Conservation (phyloP, 2,113 vertebrate species). For the Carettochelys insculpta region DNA sequence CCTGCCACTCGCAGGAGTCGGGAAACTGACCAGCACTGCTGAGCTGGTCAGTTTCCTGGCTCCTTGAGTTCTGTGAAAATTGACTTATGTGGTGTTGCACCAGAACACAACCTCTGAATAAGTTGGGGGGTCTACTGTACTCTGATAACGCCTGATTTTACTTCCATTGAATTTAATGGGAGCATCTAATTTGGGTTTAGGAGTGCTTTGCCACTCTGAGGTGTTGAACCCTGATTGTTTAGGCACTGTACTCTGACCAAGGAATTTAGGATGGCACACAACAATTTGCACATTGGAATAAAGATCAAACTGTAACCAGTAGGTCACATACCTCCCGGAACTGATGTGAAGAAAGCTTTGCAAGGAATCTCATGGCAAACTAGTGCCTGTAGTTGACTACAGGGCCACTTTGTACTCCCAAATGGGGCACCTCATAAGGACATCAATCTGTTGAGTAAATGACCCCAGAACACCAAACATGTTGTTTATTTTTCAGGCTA, state of each 20-base stretch:
- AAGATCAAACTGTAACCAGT: background rate
- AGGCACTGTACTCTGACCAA: background rate
- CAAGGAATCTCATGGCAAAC: constrained; percentile 2
- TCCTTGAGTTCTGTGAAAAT: no score
- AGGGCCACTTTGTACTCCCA: background rate
- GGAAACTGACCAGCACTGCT: no score
- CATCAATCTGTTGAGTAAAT: background rate
- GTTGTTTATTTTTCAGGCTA: background rate
- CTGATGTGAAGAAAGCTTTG: background rate
- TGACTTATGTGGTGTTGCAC: no score
- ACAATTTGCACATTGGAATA: background rate
- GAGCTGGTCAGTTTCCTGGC: no score
- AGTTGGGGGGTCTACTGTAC: no score
- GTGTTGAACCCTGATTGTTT: background rate
- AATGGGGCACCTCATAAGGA: background rate
- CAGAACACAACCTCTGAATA: no score
- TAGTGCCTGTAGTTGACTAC: background rate
- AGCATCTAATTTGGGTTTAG: background rate
- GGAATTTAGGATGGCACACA: background rate
- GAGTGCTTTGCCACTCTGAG: background rate
- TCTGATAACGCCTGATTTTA: background rate
- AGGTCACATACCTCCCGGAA: no score
- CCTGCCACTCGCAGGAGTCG: no score
- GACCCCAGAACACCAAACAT: background rate
- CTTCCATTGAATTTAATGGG: background rate